phyloP scores from a whole-genome alignment of 2,113 vertebrate species.

The Macrotis lagotis region DNA sequence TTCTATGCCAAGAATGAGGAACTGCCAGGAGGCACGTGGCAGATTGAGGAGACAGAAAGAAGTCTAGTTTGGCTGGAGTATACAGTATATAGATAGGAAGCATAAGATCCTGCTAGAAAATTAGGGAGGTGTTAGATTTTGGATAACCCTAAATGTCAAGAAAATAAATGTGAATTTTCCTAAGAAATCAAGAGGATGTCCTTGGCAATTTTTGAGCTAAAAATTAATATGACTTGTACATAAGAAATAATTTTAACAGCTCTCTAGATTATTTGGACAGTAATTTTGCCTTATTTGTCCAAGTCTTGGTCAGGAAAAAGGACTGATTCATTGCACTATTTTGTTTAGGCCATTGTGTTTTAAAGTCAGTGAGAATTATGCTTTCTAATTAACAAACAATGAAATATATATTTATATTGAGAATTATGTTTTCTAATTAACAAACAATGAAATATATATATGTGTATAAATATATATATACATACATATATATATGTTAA shows the following conservation, averaged over 20 bases:
- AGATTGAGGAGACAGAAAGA: neutral
- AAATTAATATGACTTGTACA: neutral
- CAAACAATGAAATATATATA: neutral
- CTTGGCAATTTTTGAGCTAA: neutral
- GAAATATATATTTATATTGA: too few relatives aligned
- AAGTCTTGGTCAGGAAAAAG: neutral
- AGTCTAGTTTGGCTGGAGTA: neutral
- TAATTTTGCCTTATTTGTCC: neutral
- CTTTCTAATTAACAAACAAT: neutral
- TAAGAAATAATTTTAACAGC: neutral
- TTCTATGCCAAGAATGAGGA: neutral
- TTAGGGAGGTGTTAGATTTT: neutral
- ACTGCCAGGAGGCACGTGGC: neutral
- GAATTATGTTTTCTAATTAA: neutral
- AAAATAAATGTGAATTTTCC: neutral
- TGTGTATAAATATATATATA: too few relatives aligned
- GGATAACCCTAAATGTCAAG: neutral
- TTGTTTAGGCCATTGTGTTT: neutral
- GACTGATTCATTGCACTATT: neutral
- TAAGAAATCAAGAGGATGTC: neutral
- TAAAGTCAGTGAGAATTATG: neutral
- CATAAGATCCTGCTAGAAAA: neutral
- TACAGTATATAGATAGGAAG: neutral
- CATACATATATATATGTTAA: neutral
- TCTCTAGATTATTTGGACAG: neutral